phyloP scores from a whole-genome alignment of 2,797 vertebrate genomes.

The Galaxias olidus region DNA sequence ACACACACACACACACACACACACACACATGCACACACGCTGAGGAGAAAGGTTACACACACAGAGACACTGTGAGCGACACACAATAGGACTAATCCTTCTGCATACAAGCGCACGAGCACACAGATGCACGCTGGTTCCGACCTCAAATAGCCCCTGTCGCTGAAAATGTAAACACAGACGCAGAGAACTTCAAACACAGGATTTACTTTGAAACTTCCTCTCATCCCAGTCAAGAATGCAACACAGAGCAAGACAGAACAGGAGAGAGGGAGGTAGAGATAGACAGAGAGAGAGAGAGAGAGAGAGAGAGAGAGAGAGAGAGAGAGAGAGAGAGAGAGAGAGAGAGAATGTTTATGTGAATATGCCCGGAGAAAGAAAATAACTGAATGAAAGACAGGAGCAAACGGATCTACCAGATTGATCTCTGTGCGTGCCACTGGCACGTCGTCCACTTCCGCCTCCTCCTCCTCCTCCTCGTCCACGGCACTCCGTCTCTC shows the following conservation, averaged over 20 bases:
- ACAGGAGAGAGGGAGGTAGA: background rate
- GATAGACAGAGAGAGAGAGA: background rate
- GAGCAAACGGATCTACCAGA: no score
- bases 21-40: background rate
- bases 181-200: background rate
- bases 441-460: no score
- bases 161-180: background rate
- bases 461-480: no score
- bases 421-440: no score
- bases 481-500: no score
- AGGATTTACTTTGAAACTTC: background rate
- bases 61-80: no score
- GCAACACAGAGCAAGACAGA: background rate
- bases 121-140: no score
- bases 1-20: background rate
- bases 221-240: background rate
- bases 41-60: no score
- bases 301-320: background rate
- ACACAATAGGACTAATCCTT: no score
- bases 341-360: background rate
- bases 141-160: no score
- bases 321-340: background rate
- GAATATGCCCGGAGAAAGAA: background rate
- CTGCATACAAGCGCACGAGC: no score
- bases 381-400: background rate